These are phyloP conservation scores for Metellina segmentata DNA, from an alignment of 2,888 invertebrate species.

Conservation along the genomic window DNA sequence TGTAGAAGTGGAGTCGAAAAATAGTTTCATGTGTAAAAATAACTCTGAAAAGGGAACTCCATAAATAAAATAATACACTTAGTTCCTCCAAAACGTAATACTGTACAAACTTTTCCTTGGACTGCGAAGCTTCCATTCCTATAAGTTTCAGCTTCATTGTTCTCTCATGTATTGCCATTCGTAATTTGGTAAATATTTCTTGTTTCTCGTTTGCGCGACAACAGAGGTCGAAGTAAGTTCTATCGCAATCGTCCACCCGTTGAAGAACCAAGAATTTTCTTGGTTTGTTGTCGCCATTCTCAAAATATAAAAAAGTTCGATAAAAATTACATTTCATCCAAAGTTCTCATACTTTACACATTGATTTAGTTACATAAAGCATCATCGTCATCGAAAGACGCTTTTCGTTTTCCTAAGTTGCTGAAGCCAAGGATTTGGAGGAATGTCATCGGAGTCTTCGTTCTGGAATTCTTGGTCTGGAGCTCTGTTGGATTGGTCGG, in stretches of 20 bases:
- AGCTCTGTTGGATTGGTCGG: not conserved
- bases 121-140: not conserved
- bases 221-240: too few relatives aligned
- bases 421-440: constrained; percentile 88
- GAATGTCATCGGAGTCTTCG: constrained; percentile 72
- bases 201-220: too few relatives aligned
- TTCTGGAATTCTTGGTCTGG: constrained; percentile 38
- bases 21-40: constrained; percentile 12
- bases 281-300: too few relatives aligned
- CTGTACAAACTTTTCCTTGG: not conserved
- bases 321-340: too few relatives aligned
- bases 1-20: not conserved
- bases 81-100: not conserved
- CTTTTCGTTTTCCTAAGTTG: constrained; percentile 94
- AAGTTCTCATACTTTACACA: too few relatives aligned
- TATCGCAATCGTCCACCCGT: too few relatives aligned
- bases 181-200: not conserved
- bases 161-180: not conserved
- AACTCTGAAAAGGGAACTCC: constrained; percentile 21
- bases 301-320: too few relatives aligned
- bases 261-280: too few relatives aligned
- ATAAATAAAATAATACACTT: not conserved
- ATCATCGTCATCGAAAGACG: constrained; percentile 78
- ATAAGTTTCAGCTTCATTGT: not conserved
- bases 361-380: too few relatives aligned